These are phyloP conservation scores for Apodemia hepburni DNA, from an alignment of 2,888 invertebrate genomes.

Conservation along the genomic window DNA sequence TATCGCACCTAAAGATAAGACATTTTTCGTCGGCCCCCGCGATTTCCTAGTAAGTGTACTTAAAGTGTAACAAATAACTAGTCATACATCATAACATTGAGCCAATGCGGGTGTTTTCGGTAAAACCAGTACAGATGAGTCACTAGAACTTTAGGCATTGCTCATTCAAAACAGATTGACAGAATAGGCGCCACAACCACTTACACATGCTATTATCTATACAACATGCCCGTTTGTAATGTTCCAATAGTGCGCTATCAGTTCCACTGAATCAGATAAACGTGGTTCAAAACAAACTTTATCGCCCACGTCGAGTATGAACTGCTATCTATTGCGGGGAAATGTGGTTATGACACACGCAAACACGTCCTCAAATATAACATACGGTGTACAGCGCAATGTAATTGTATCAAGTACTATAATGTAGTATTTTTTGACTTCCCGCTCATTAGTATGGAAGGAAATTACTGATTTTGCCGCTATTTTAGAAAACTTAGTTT, in stretches of 20 bases:
- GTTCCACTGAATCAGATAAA: slow-evolving; percentile 34
- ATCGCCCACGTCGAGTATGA: slow-evolving; percentile 22
- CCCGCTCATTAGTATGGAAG: no score
- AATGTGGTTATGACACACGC: slow-evolving; percentile 24
- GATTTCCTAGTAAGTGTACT: neutral
- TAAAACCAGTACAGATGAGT: slow-evolving; percentile 9
- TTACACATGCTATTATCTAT: slow-evolving; percentile 2
- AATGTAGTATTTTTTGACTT: no score
- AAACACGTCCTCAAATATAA: slow-evolving; percentile 4
- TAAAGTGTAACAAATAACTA: neutral
- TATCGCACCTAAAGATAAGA: neutral
- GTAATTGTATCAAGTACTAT: neutral
- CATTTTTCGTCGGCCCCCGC: neutral
- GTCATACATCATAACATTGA: neutral
- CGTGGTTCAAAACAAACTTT: slow-evolving; percentile 33
- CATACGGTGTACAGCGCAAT: neutral
- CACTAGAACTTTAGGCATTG: neutral
- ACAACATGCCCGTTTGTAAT: slow-evolving; percentile 17
- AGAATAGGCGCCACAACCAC: slow-evolving; percentile 24
- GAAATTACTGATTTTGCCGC: no score
- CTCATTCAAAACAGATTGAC: slow-evolving; percentile 18
- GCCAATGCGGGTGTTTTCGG: neutral
- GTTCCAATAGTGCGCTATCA: slow-evolving; percentile 29
- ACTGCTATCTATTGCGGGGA: slow-evolving; percentile 19
- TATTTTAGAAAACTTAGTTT: no score